Percentiles rank a stretch among this genome's conserved stretches.
Evolutionary conservation across 2,888 invertebrate species (phyloP).

Genomic region (Sepiola atlantica): DNA sequence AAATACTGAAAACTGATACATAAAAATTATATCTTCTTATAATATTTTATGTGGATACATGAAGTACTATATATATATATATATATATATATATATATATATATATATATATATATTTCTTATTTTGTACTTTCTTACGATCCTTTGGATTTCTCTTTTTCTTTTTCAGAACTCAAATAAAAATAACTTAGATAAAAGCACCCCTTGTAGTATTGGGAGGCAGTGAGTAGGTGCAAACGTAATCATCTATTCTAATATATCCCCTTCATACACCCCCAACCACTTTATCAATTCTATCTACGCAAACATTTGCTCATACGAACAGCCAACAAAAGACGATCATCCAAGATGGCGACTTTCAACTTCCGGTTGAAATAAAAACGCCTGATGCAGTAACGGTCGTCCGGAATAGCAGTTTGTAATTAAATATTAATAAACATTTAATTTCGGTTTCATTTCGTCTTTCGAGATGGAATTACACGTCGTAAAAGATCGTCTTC

Average conservation of each 20-base stretch:
- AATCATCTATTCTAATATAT: not conserved
- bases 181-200: too few species aligned
- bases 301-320: not conserved
- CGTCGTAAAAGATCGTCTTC: not conserved
- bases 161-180: too few species aligned
- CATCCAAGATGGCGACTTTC: not conserved
- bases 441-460: conserved; percentile 19
- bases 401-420: not conserved
- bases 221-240: not conserved
- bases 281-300: not conserved
- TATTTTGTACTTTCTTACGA: too few species aligned
- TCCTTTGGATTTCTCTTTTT: too few species aligned
- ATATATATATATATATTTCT: too few species aligned
- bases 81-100: too few species aligned
- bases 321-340: not conserved
- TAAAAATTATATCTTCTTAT: too few species aligned
- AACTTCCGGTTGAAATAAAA: not conserved
- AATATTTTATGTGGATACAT: too few species aligned
- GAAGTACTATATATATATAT: too few species aligned
- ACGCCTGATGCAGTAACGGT: not conserved
- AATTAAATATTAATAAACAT: conserved; percentile 19
- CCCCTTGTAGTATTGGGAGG: too few species aligned
- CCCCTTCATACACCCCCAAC: not conserved
- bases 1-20: too few species aligned
- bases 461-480: not conserved